Base-by-base conservation (phyloP, 2,888 invertebrate genomes). In the Parasteatoda lunata region DNA sequence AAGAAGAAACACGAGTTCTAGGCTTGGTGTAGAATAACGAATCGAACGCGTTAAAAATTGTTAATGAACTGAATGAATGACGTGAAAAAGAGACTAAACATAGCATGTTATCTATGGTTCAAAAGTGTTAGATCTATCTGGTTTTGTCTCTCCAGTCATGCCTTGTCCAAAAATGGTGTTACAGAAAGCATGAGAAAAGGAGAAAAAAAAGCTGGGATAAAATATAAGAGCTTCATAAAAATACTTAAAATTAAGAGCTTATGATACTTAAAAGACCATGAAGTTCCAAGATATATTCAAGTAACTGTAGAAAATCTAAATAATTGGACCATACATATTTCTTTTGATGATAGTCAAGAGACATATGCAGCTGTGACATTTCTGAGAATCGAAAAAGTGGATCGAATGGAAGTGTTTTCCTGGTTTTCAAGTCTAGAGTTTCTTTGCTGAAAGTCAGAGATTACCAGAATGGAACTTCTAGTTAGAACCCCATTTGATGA, bases 401-500 rank as follows among this genome's bases (percentile, higher is more conserved):
- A 47, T 47, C 7, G 5, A 13, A 48, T 59, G 7, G 64, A 75
- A 52, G 9, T n/a, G 3, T 15, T 49, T 45, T 71, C 52, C 49
- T 72, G 5, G 30, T 9, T 15, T 51, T 45, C 9, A 72, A 54
- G 6, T 75, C 64, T 5, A 6, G 45, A 59, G 47, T 64, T 5
- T 9, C 47, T 30, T 11, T 64, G 6, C 52, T 59, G 11, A 59
- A 64, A 47, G 2, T 15, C 0, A 11, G 64, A 8, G 8, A 59
- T 75, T 59, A 7, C 52, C 30, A 15, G 47, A 59, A 75, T 59
- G 45, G 45, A 75, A 47, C 75, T 59, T n/a, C 47, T 75, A 8
- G 75, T 5, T 45, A 13, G 59, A 13, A 47, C 45, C 47, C 4
- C 45, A 47, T 13, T 11, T 59, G 9, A 15, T 30, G 0, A 66